A percentile compares a stretch with the other conserved stretches of the same genome.
Conservation (phyloP, 2,888 invertebrate species). For the Arrhopalites spinosus region DNA sequence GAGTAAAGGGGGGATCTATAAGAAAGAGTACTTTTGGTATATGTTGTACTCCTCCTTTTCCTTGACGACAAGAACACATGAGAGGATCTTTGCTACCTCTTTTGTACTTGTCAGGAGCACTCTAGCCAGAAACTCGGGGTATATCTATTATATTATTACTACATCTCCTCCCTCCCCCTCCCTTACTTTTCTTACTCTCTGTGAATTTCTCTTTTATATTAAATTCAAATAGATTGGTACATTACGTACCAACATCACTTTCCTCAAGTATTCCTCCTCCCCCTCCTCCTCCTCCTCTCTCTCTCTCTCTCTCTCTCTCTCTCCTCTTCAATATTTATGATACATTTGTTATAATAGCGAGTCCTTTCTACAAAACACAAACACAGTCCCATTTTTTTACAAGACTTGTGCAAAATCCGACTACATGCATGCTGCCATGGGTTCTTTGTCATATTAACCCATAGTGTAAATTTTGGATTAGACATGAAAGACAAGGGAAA, state of each 20-base stretch:
- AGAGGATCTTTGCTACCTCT: slow-evolving; percentile 16
- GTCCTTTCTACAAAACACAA: too few relatives aligned
- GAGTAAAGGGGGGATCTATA: too few relatives aligned
- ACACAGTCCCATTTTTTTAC: too few relatives aligned
- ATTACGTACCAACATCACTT: slow-evolving; percentile 9
- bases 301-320: slow-evolving; percentile 2
- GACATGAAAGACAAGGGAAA: too few relatives aligned
- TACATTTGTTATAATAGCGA: background rate
- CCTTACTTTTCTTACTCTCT: slow-evolving; percentile 7
- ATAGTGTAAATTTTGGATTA: too few relatives aligned
- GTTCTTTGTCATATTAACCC: too few relatives aligned
- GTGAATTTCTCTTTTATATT: slow-evolving; percentile 17
- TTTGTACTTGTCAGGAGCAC: slow-evolving; percentile 16
- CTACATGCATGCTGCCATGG: too few relatives aligned
- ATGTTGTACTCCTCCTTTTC: background rate
- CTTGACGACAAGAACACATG: background rate
- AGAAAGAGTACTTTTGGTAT: background rate
- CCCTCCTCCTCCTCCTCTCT: background rate
- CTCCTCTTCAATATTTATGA: background rate
- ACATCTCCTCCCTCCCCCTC: background rate
- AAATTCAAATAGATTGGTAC: slow-evolving; percentile 21
- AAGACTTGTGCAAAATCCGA: too few relatives aligned
- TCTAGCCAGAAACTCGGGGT: background rate
- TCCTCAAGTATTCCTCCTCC: slow-evolving; percentile 5
- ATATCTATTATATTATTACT: background rate